Percentiles rank a stretch among this genome's conserved stretches.
phyloP scores from a whole-genome alignment of 2,797 vertebrate genomes.

The Bradypus variegatus region DNA sequence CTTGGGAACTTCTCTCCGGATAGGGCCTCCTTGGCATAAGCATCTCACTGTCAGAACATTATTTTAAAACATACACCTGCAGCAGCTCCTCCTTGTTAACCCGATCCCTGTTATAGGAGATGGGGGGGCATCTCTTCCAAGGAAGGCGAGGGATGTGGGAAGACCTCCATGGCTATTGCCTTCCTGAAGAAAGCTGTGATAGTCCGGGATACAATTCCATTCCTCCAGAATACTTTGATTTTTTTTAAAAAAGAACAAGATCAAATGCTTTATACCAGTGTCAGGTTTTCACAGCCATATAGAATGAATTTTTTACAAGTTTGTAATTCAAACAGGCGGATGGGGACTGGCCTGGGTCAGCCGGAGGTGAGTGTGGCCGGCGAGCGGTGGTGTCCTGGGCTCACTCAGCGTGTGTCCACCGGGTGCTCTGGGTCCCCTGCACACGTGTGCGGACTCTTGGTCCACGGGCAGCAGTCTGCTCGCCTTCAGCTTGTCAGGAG shows the following conservation, averaged over 20 bases:
- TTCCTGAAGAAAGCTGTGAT: not conserved
- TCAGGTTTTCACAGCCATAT: slow-evolving; percentile 29
- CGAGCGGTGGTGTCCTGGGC: too few relatives aligned
- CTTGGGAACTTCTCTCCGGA: not conserved
- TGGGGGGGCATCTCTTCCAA: fast-evolving
- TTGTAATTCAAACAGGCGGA: not conserved
- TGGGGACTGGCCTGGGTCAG: not conserved
- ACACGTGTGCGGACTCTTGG: not conserved
- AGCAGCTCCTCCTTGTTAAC: not conserved
- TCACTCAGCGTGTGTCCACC: too few relatives aligned
- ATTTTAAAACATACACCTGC: not conserved
- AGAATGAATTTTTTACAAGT: slow-evolving; percentile 49
- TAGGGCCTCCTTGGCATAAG: too few relatives aligned
- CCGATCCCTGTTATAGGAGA: not conserved
- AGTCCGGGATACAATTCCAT: not conserved
- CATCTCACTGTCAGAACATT: fast-evolving
- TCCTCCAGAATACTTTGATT: not conserved
- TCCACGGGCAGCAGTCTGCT: not conserved
- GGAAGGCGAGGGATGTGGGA: not conserved
- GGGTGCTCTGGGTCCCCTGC: not conserved
- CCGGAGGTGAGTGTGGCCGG: not conserved
- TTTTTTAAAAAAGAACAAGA: slow-evolving; percentile 1
- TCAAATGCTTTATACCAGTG: slow-evolving; percentile 13
- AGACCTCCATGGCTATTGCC: too few relatives aligned
- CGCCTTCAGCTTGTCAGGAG: too few relatives aligned